A percentile compares a stretch with the other conserved stretches of the same genome.
phyloP scores from a whole-genome alignment of 2,113 vertebrate species.

The Sisor rabdophorus region DNA sequence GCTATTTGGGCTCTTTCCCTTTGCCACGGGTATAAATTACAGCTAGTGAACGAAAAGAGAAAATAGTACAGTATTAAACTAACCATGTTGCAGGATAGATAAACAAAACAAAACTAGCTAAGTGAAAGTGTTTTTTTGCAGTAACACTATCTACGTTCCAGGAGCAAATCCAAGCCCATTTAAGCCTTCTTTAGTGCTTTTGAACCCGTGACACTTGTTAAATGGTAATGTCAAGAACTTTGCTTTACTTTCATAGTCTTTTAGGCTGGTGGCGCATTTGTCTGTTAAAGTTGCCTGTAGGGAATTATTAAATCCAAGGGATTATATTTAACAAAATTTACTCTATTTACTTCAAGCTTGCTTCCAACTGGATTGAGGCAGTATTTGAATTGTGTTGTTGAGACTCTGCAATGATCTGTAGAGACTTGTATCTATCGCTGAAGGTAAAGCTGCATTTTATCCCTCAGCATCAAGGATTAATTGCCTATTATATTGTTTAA shows the following conservation, averaged over 20 bases:
- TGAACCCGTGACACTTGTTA: conserved; percentile 55
- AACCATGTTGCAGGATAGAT: conserved; percentile 37
- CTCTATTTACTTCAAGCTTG: conserved; percentile 37
- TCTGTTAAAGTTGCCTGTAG: conserved; percentile 58
- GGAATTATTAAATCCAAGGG: conserved; percentile 39
- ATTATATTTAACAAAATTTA: conserved; percentile 45
- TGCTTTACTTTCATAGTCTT: conserved; percentile 48
- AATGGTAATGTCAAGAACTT: conserved; percentile 50
- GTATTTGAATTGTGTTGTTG: conserved; percentile 34
- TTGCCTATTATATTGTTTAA: conserved; percentile 37
- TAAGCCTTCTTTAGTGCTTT: conserved; percentile 46
- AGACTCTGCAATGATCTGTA: conserved; percentile 47
- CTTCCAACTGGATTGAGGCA: conserved; percentile 20
- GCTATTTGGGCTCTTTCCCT: conserved; percentile 37
- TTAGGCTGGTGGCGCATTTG: conserved; percentile 40
- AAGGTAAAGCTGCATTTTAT: conserved; percentile 53
- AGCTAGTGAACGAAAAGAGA: conserved; percentile 39
- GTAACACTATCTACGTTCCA: conserved; percentile 49
- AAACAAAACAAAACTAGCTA: conserved; percentile 47
- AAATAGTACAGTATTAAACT: conserved; percentile 43
- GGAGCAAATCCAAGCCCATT: conserved; percentile 45
- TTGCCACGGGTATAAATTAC: conserved; percentile 55
- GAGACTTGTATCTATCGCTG: conserved; percentile 51
- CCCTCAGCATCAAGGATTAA: conserved; percentile 47
- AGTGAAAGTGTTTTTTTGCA: conserved; percentile 28